Percentiles rank a stretch among this genome's conserved stretches.
phyloP scores from a whole-genome alignment of 2,797 vertebrate species.

The Oryzias sinensis region DNA sequence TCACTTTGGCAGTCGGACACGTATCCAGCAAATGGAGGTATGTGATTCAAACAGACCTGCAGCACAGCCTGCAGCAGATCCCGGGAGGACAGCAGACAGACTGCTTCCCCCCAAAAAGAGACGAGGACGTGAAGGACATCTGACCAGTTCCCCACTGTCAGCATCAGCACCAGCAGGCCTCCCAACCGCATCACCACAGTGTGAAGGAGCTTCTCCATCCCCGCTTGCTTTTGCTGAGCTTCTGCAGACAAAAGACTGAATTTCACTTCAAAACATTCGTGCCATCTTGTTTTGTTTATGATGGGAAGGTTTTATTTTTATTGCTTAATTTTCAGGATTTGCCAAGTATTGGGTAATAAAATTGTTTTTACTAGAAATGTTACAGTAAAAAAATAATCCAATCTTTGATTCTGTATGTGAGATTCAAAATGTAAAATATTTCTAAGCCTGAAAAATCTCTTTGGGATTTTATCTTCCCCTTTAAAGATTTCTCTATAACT shows the following conservation, averaged over 20 bases:
- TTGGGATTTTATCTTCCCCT: too few species aligned
- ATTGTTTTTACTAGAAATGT: too few species aligned
- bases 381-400: too few species aligned
- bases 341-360: too few species aligned
- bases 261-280: neutral
- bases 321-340: too few species aligned
- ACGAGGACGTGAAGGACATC: constrained; percentile 81
- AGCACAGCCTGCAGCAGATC: constrained; percentile 68
- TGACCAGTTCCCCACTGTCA: constrained; percentile 82
- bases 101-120: constrained; percentile 81
- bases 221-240: constrained; percentile 67
- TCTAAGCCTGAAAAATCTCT: too few species aligned
- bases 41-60: constrained; percentile 64
- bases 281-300: neutral
- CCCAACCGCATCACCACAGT: constrained; percentile 81
- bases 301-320: too few species aligned
- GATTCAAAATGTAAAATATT: too few species aligned
- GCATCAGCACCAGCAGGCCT: constrained; percentile 82
- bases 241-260: constrained; percentile 64
- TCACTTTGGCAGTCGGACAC: neutral
- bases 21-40: neutral
- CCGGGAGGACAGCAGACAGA: constrained; percentile 73
- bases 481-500: too few species aligned
- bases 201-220: constrained; percentile 58
- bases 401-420: too few species aligned